Evolutionary conservation across 2,113 vertebrate genomes (phyloP), one percentile per base, ranked within the genome.

Genomic region (Galemys pyrenaicus): DNA sequence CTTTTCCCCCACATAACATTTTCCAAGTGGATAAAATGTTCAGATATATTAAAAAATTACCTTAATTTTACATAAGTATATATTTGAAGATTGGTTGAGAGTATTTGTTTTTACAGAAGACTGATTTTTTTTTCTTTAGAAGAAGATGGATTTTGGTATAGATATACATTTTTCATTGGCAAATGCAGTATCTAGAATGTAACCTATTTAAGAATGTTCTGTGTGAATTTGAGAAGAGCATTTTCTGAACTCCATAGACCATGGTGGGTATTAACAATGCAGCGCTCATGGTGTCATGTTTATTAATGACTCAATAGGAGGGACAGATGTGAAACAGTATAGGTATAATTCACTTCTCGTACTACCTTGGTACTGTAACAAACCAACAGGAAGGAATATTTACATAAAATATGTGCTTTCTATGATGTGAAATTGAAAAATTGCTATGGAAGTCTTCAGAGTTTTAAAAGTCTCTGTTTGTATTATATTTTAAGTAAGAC

Each of bases 261-360:
- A 89, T 78, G 37, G 46, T 83, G 70, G 78, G 35, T 94, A 96
- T 96, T 95, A 97, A 96, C 83, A 94, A 96, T 89, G 87, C 77
- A 92, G 58, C 58, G 56, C 84, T 82, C 15, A 28, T 49, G 39
- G 62, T 46, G 4, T 93, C 77, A 94, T 97, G 95, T 93, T 95
- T 97, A 93, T 96, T 97, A 94, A 97, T 93, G 82, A 81, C 96
- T 93, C 92, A 77, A 10, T 74, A 93, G 89, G 87, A 94, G 75
- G 44, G 79, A 95, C 30, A 60, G 49, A 82, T 30, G 17, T 74
- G 78, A 96, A 93, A 82, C 51, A 95, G 39, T 49, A 7, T 60
- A 71, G 81, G 79, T 78, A n/a, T 94, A 95, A 95, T 89, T 95
- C 93, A 89, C 39, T 90, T 39, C 82, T 92, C 62, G n/a, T 41